Percentiles rank a stretch among this genome's conserved stretches.
Evolutionary conservation across 1,140 invertebrate species (phyloP).

Genomic region (Caenorhabditis remanei): DNA sequence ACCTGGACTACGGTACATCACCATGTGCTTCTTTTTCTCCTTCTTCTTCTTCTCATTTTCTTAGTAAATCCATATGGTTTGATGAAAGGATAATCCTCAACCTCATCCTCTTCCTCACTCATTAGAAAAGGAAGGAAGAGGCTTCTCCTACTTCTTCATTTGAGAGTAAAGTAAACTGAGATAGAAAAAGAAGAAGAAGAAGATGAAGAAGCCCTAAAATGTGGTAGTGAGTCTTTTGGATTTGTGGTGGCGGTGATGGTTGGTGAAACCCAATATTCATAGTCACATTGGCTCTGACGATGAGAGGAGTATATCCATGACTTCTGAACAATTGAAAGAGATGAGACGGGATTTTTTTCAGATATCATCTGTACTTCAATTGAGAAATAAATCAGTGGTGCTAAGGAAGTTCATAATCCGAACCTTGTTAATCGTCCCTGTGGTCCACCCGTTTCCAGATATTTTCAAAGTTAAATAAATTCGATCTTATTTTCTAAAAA

Average conservation of each 20-base stretch:
- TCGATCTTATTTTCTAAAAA: too few species aligned
- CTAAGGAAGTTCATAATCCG: too few species aligned
- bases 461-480: too few species aligned
- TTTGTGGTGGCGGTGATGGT: slow-evolving; percentile 37
- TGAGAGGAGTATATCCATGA: slow-evolving; percentile 52
- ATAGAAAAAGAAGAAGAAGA: slow-evolving; percentile 30
- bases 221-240: slow-evolving; percentile 6
- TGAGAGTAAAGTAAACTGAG: slow-evolving; percentile 49
- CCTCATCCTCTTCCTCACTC: slow-evolving; percentile 25
- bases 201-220: slow-evolving; percentile 45
- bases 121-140: slow-evolving; percentile 47
- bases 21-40: background rate
- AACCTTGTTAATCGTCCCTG: too few species aligned
- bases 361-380: background rate
- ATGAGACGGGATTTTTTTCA: background rate
- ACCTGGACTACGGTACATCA: background rate
- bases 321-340: background rate
- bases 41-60: background rate
- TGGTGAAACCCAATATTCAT: slow-evolving; percentile 54
- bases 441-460: too few species aligned
- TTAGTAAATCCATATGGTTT: slow-evolving; percentile 18
- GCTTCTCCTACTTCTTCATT: slow-evolving; percentile 34
- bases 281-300: slow-evolving; percentile 55
- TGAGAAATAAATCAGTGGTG: too few species aligned
- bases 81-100: slow-evolving; percentile 50